phyloP scores from a whole-genome alignment of 2,113 vertebrate species.

The Chroicocephalus ridibundus region DNA sequence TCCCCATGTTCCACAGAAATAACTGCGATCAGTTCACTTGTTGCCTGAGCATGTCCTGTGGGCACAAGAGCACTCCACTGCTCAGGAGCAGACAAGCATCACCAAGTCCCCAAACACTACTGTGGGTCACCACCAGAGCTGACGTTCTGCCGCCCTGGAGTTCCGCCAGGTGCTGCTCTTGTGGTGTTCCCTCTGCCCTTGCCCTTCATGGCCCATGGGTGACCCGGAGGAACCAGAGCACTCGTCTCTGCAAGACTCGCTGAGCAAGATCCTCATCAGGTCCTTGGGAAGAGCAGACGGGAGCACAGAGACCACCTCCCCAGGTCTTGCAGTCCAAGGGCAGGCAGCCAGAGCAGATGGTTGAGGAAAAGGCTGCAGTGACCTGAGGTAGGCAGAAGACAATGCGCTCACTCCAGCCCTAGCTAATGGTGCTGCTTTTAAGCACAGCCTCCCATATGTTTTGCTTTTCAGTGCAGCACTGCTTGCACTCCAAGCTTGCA shows the following conservation, averaged over 20 bases:
- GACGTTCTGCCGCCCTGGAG: not conserved
- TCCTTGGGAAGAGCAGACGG: not conserved
- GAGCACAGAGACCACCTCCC: not conserved
- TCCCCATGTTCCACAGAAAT: not conserved
- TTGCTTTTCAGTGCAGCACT: not conserved
- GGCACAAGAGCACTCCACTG: not conserved
- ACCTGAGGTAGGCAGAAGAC: not conserved
- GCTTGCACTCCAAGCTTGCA: not conserved
- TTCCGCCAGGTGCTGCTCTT: not conserved
- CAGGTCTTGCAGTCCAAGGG: not conserved
- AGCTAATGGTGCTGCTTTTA: fast-evolving
- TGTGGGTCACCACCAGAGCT: not conserved
- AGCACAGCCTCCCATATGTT: not conserved
- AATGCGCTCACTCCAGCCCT: fast-evolving
- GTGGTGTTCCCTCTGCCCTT: not conserved
- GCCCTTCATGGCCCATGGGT: not conserved
- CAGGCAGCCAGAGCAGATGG: not conserved
- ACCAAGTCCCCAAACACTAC: not conserved
- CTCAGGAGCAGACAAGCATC: not conserved
- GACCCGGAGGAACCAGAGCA: not conserved
- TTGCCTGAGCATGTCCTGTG: fast-evolving
- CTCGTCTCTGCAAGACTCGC: not conserved
- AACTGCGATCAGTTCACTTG: fast-evolving
- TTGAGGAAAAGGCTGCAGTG: not conserved
- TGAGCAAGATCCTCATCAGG: not conserved